Percentiles rank a stretch among this genome's conserved stretches.
Evolutionary conservation across 2,888 invertebrate species (phyloP).

Genomic region (Osmoderma eremita): DNA sequence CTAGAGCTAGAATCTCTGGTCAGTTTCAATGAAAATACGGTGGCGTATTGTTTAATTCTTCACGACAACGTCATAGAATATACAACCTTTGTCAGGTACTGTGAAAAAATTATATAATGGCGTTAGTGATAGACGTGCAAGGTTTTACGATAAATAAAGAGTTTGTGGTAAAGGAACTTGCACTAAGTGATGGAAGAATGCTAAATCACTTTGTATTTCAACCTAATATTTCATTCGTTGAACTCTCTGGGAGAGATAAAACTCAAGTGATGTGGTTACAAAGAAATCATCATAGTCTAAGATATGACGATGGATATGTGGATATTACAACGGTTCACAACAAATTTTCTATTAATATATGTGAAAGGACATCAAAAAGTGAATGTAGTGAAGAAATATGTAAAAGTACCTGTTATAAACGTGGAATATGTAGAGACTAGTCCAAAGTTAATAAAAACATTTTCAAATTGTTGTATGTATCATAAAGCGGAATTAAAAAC

Average conservation of each 20-base stretch:
- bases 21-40: constrained; percentile 47
- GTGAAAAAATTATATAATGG: constrained; percentile 2
- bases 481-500: too few relatives aligned
- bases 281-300: not conserved
- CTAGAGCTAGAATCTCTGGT: constrained; percentile 49
- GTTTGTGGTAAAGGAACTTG: not conserved
- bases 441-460: not conserved
- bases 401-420: not conserved
- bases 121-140: not conserved
- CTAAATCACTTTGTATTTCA: not conserved
- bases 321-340: not conserved
- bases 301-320: not conserved
- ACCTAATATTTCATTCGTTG: not conserved
- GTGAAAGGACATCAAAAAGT: constrained; percentile 2
- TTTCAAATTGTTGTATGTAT: too few relatives aligned
- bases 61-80: constrained; percentile 35
- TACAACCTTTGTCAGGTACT: not conserved
- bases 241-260: not conserved
- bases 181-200: not conserved
- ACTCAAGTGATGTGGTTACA: not conserved
- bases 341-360: not conserved
- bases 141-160: not conserved
- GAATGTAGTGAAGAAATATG: not conserved
- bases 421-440: not conserved
- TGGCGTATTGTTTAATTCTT: constrained; percentile 52